These are phyloP conservation scores for Sinocyclocheilus anophthalmus DNA, from an alignment of 2,113 vertebrate genomes.

Conservation along the genomic window DNA sequence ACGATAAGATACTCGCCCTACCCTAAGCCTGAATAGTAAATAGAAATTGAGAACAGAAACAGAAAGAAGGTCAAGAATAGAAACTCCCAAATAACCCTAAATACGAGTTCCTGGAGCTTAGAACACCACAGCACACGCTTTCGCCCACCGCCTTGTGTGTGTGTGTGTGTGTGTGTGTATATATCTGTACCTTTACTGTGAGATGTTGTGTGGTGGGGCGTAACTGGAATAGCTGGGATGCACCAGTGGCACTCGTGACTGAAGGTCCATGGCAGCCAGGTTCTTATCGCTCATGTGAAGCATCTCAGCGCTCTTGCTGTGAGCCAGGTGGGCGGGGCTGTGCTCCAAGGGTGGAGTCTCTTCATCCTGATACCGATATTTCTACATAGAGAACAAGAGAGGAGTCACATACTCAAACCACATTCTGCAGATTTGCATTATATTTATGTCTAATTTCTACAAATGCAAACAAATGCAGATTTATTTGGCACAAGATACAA, in stretches of 20 bases:
- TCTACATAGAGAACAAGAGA: slow-evolving; percentile 72
- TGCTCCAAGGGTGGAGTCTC: slow-evolving; percentile 91
- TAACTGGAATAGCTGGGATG: too few species aligned
- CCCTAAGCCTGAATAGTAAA: too few species aligned
- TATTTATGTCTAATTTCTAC: not conserved
- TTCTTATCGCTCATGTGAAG: slow-evolving; percentile 97
- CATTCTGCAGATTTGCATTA: not conserved
- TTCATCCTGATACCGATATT: slow-evolving; percentile 97
- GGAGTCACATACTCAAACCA: slow-evolving; percentile 20
- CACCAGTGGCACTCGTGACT: too few species aligned
- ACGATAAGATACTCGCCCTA: too few species aligned
- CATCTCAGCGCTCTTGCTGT: slow-evolving; percentile 89
- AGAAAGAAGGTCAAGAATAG: too few species aligned
- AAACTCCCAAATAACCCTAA: too few species aligned
- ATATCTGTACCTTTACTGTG: slow-evolving; percentile 84
- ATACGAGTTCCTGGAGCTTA: too few species aligned
- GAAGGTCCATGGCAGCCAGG: slow-evolving; percentile 92
- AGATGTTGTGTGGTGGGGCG: slow-evolving; percentile 94
- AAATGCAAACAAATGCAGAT: not conserved
- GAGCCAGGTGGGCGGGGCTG: slow-evolving; percentile 88
- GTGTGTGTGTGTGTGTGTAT: slow-evolving; percentile 82
- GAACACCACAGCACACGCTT: too few species aligned
- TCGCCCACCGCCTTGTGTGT: too few species aligned
- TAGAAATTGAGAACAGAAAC: too few species aligned
- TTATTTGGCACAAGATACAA: not conserved